Percentiles rank a stretch among this genome's conserved stretches.
These are phyloP conservation scores for Arnoldichthys spilopterus DNA, from an alignment of 2,797 vertebrate genomes.

Conservation along the genomic window DNA sequence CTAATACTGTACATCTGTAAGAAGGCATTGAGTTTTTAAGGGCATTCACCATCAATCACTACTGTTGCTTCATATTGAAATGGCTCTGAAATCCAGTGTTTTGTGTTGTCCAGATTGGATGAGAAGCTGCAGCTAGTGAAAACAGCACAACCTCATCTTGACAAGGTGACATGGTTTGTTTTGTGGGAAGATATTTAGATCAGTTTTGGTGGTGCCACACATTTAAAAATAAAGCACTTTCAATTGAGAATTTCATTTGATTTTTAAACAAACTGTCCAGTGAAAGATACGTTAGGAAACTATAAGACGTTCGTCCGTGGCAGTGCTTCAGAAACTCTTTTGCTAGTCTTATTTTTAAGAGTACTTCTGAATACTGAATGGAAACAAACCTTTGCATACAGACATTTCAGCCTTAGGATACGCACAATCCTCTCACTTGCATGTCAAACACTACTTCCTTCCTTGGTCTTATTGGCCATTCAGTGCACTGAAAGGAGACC, in stretches of 20 bases:
- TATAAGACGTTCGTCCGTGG: too few relatives aligned
- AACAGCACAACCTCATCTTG: conserved; percentile 56
- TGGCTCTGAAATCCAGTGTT: conserved; percentile 30
- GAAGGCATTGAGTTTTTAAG: conserved; percentile 44
- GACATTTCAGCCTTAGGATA: background rate
- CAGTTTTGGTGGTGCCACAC: background rate
- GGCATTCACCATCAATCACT: conserved; percentile 40
- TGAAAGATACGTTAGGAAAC: too few relatives aligned
- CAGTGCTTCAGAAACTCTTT: background rate
- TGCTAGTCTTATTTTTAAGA: background rate
- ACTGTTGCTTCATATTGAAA: conserved; percentile 43
- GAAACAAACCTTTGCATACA: background rate
- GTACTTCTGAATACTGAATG: background rate
- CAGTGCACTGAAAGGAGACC: background rate
- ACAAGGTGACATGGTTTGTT: conserved; percentile 47
- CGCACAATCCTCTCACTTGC: background rate
- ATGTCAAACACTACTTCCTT: conserved; percentile 3
- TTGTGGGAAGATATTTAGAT: background rate
- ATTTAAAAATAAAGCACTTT: background rate
- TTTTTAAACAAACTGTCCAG: too few relatives aligned
- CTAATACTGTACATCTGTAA: conserved; percentile 43
- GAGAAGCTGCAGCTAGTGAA: conserved; percentile 57
- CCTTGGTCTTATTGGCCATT: background rate
- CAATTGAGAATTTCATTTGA: too few relatives aligned
- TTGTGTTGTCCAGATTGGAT: conserved; percentile 49